Conservation (phyloP, 92 coral and sea anemone species). For the Desmophyllum pertusum region DNA sequence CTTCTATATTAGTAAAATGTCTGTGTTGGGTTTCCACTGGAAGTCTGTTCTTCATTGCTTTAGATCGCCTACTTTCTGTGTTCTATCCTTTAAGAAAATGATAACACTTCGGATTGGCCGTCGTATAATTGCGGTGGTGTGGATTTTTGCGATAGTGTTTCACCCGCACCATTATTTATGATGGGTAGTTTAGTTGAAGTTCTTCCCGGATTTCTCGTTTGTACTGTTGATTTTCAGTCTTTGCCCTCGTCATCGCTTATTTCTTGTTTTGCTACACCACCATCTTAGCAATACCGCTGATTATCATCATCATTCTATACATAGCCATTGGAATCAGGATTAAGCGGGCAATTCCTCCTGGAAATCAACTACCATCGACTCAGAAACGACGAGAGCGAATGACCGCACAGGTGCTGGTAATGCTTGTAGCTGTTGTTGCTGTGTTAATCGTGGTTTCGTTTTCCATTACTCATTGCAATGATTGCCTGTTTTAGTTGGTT, state of each 20-base stretch:
- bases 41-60: conserved; percentile 58
- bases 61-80: conserved; percentile 75
- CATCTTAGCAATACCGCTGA: conserved; percentile 55
- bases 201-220: conserved; percentile 8
- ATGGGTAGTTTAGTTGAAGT: conserved; percentile 24
- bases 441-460: conserved; percentile 62
- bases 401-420: conserved; percentile 55
- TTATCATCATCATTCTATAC: conserved; percentile 53
- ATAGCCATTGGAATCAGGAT: conserved; percentile 70
- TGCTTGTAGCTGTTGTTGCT: conserved; percentile 62
- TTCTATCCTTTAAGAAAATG: conserved; percentile 61
- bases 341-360: conserved; percentile 57
- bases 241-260: conserved; percentile 7
- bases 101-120: conserved; percentile 41
- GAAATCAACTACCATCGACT: conserved; percentile 59
- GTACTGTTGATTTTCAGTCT: conserved; percentile 8
- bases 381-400: conserved; percentile 54
- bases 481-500: conserved; percentile 4
- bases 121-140: conserved; percentile 31
- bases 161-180: conserved; percentile 45
- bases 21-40: conserved; percentile 62
- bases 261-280: conserved; percentile 26
- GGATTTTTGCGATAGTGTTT: conserved; percentile 52
- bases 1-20: conserved; percentile 36
- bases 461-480: conserved; percentile 51